Evolutionary conservation across 2,113 vertebrate genomes (phyloP).

Genomic region (Phaethornis superciliosus): DNA sequence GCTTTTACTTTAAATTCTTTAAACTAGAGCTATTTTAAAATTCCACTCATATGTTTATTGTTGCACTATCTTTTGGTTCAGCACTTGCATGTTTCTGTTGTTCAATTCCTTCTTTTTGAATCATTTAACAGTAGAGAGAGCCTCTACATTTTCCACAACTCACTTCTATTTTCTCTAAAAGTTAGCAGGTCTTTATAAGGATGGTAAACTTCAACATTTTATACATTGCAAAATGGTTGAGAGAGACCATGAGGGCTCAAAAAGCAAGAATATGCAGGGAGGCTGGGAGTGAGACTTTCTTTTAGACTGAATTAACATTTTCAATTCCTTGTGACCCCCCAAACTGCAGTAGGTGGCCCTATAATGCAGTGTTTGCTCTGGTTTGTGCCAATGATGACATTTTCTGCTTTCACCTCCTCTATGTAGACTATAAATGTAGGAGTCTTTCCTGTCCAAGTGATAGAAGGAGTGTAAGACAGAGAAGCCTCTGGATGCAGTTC

Average conservation of each 20-base stretch:
- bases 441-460: conserved; percentile 8
- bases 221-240: background rate
- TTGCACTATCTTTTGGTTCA: background rate
- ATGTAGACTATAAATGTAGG: background rate
- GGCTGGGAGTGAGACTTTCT: background rate
- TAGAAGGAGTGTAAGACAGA: conserved; percentile 49
- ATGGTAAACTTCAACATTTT: background rate
- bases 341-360: background rate
- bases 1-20: background rate
- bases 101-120: background rate
- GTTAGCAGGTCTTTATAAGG: background rate
- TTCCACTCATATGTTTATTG: background rate
- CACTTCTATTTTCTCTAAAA: background rate
- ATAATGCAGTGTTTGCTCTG: background rate
- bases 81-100: background rate
- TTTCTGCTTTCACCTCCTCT: conserved; percentile 27
- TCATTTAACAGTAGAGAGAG: background rate
- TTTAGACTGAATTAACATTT: background rate
- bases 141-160: background rate
- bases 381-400: background rate
- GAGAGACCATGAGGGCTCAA: background rate
- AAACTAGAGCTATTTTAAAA: background rate
- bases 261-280: background rate
- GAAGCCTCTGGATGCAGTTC: background rate
- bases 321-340: background rate